phyloP scores from a whole-genome alignment of 23 tunicate species.

The Phallusia fumigata region DNA sequence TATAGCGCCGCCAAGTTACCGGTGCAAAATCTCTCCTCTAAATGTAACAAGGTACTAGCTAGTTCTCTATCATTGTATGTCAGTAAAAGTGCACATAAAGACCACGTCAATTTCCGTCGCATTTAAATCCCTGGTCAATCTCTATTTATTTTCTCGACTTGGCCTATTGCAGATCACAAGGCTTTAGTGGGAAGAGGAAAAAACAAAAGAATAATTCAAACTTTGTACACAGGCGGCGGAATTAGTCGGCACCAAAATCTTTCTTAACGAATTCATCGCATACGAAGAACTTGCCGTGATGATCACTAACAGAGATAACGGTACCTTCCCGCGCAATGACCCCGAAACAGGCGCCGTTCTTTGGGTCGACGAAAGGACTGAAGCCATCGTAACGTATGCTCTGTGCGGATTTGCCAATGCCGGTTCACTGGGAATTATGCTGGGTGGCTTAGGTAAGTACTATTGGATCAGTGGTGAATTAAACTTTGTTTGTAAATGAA shows the following conservation, averaged over 20 bases:
- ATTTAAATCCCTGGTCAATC: too few species aligned
- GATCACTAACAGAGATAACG: constrained; percentile 57
- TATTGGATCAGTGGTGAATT: too few species aligned
- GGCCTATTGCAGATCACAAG: too few species aligned
- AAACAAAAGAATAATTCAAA: not conserved
- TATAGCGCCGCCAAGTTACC: too few species aligned
- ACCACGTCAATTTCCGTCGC: too few species aligned
- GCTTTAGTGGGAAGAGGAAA: too few species aligned
- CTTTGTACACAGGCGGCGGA: constrained; percentile 72
- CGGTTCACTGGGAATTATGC: constrained; percentile 87
- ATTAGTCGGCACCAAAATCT: constrained; percentile 75
- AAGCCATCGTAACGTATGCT: constrained; percentile 93
- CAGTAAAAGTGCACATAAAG: too few species aligned
- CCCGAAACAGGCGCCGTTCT: constrained; percentile 45
- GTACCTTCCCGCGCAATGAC: constrained; percentile 39
- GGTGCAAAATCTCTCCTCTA: too few species aligned
- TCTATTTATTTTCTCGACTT: too few species aligned
- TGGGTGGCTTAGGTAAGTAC: constrained; percentile 83
- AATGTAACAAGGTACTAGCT: too few species aligned
- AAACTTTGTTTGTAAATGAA: too few species aligned
- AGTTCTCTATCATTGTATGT: too few species aligned
- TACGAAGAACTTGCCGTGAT: constrained; percentile 52
- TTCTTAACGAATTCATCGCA: constrained; percentile 90
- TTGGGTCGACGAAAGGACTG: constrained; percentile 85
- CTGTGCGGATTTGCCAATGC: constrained; percentile 95